Conservation (phyloP, 1,140 invertebrate species). For the Rhynchophorus ferrugineus region DNA sequence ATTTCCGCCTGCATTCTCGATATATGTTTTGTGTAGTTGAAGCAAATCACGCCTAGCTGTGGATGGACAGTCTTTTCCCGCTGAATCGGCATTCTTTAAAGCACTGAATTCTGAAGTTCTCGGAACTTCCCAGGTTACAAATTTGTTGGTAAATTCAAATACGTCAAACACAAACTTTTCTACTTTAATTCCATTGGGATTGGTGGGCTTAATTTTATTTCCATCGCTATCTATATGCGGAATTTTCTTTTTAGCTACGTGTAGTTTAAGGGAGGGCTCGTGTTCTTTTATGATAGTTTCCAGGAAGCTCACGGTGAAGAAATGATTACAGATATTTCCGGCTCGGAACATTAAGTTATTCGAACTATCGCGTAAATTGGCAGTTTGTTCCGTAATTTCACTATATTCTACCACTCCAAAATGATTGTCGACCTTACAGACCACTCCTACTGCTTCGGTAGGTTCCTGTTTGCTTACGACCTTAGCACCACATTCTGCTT, state of each 20-base stretch:
- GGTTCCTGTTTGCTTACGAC: constrained; percentile 89
- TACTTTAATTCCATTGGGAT: constrained; percentile 95
- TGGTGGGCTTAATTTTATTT: constrained; percentile 61
- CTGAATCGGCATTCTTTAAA: constrained; percentile 85
- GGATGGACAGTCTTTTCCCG: constrained; percentile 82
- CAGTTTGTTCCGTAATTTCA: constrained; percentile 83
- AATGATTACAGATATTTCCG: constrained; percentile 98
- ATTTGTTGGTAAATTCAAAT: constrained; percentile 85
- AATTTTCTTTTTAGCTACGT: constrained; percentile 98
- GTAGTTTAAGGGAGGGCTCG: constrained; percentile 73
- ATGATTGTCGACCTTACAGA: constrained; percentile 80
- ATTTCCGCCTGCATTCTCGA: constrained; percentile 76
- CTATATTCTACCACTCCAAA: constrained; percentile 97
- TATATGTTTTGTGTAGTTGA: constrained; percentile 74
- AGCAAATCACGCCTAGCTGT: constrained; percentile 76
- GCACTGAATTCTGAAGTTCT: constrained; percentile 94
- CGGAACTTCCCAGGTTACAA: constrained; percentile 89
- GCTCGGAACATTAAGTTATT: constrained; percentile 84
- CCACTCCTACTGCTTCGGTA: constrained; percentile 89
- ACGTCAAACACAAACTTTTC: constrained; percentile 99
- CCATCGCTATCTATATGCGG: constrained; percentile 73
- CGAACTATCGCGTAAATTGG: constrained; percentile 69
- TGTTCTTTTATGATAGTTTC: constrained; percentile 52
- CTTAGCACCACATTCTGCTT: constrained; percentile 93
- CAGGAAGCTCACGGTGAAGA: constrained; percentile 86